phyloP scores from a whole-genome alignment of 2,797 vertebrate genomes.

The Platalea minor region DNA sequence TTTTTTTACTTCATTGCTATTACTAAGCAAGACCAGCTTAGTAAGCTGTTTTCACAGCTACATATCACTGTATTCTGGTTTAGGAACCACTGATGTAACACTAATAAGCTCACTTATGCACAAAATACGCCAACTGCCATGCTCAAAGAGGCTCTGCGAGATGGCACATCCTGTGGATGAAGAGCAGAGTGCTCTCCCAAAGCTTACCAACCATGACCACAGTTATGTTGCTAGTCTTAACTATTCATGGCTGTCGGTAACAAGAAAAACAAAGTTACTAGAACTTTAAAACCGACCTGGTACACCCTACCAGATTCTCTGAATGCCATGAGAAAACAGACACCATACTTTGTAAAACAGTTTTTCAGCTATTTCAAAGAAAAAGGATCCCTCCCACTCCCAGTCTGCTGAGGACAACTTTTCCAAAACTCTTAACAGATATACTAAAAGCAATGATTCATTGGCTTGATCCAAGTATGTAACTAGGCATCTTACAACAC shows the following conservation, averaged over 20 bases:
- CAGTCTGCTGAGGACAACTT: neutral
- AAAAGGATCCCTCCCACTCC: neutral
- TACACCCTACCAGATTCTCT: neutral
- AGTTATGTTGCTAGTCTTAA: accelerated
- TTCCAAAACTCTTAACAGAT: neutral
- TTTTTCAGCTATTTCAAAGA: neutral
- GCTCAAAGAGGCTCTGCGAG: neutral
- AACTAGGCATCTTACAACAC: neutral
- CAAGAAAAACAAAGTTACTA: neutral
- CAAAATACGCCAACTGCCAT: neutral
- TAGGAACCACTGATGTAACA: neutral
- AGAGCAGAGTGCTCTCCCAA: neutral
- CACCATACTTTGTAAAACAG: neutral
- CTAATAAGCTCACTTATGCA: neutral
- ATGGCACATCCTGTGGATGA: neutral
- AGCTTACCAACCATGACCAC: neutral
- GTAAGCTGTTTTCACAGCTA: neutral
- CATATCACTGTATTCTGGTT: neutral
- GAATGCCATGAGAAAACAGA: neutral
- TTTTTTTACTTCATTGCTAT: neutral
- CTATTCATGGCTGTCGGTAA: accelerated
- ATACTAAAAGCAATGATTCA: neutral
- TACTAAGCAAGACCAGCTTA: neutral
- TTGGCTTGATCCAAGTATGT: neutral
- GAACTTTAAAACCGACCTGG: neutral